A percentile compares a stretch with the other conserved stretches of the same genome.
phyloP scores from a whole-genome alignment of 2,888 invertebrate genomes.

The Leptopterna dolabrata region DNA sequence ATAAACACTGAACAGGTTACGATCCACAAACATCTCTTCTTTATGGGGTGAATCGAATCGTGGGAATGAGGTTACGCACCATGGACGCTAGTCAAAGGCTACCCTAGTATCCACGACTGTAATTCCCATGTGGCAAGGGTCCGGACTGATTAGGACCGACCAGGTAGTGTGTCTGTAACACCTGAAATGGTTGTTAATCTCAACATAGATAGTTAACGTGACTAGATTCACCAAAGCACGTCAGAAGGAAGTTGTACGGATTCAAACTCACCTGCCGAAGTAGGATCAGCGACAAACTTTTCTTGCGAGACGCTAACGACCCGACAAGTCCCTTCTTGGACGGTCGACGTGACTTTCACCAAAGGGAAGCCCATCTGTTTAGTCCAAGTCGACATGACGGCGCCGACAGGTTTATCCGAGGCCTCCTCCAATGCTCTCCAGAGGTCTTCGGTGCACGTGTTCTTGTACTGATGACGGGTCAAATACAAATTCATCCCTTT shows the following conservation, averaged over 20 bases:
- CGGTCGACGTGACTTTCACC: constrained; percentile 71
- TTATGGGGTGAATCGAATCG: too few relatives aligned
- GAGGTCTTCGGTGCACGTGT: constrained; percentile 92
- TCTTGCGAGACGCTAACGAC: constrained; percentile 80
- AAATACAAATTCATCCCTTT: constrained; percentile 93
- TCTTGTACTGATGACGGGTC: constrained; percentile 86
- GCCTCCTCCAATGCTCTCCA: constrained; percentile 85
- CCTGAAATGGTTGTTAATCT: too few relatives aligned
- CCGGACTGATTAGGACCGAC: too few relatives aligned
- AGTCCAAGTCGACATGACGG: constrained; percentile 97
- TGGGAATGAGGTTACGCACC: too few relatives aligned
- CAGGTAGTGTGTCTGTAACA: too few relatives aligned
- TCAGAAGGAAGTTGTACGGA: background rate
- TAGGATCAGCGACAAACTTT: constrained; percentile 89
- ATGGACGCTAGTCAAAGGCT: too few relatives aligned
- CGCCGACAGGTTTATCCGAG: constrained; percentile 80
- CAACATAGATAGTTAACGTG: too few relatives aligned
- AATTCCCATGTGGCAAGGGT: too few relatives aligned
- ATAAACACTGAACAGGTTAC: too few relatives aligned
- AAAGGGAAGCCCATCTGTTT: constrained; percentile 95
- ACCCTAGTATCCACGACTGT: too few relatives aligned
- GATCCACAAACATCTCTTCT: too few relatives aligned
- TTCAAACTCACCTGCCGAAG: background rate
- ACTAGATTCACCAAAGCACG: too few relatives aligned
- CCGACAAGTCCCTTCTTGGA: constrained; percentile 74